A percentile compares a stretch with the other conserved stretches of the same genome.
These are phyloP conservation scores for Euborellia annulipes DNA, from an alignment of 1,140 invertebrate genomes.

Conservation along the genomic window DNA sequence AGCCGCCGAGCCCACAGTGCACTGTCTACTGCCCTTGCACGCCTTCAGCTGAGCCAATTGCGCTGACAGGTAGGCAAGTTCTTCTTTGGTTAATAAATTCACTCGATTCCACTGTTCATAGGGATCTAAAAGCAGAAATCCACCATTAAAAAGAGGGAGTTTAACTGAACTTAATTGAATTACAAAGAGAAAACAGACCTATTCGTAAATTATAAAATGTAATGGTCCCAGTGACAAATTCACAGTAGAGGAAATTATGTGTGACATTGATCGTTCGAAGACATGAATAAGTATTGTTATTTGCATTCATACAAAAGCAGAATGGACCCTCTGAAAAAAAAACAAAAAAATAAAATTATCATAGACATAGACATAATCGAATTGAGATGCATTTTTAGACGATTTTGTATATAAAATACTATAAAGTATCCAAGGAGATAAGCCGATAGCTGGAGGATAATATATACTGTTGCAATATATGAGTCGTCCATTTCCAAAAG, in stretches of 20 bases:
- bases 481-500: no score
- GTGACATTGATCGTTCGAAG: slow-evolving; percentile 86
- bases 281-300: slow-evolving; percentile 97
- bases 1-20: slow-evolving; percentile 41
- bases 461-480: no score
- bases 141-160: slow-evolving; percentile 4
- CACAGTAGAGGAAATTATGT: slow-evolving; percentile 94
- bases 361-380: no score
- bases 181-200: slow-evolving; percentile 46
- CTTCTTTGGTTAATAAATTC: slow-evolving; percentile 45
- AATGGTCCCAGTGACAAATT: slow-evolving; percentile 89
- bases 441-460: no score
- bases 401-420: no score
- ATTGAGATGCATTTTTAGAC: no score
- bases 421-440: no score
- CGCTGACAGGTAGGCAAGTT: slow-evolving; percentile 57
- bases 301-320: slow-evolving; percentile 98
- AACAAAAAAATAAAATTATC: no score
- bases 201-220: slow-evolving; percentile 86
- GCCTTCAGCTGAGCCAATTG: slow-evolving; percentile 52
- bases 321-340: slow-evolving; percentile 62
- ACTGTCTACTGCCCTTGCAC: slow-evolving; percentile 55
- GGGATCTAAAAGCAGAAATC: slow-evolving; percentile 43
- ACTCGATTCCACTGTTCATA: slow-evolving; percentile 70
- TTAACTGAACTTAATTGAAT: slow-evolving; percentile 5